These are phyloP conservation scores for Acomys russatus DNA, from an alignment of 2,797 vertebrate genomes.

Conservation along the genomic window DNA sequence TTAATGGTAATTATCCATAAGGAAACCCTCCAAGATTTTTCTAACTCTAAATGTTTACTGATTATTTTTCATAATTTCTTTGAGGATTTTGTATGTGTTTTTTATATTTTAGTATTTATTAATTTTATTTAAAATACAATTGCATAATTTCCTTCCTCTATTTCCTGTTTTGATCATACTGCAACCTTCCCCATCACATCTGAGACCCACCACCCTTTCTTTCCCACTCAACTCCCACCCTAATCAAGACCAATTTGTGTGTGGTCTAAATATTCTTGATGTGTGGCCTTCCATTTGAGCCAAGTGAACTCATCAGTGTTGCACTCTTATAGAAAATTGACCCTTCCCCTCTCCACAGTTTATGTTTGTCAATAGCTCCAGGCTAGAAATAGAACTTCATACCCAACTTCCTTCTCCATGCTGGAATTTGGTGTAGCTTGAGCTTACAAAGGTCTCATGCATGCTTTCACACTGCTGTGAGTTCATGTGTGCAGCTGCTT, in stretches of 20 bases:
- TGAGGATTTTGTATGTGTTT: not conserved
- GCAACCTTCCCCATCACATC: not conserved
- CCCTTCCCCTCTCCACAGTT: not conserved
- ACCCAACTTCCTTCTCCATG: not conserved
- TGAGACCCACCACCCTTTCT: not conserved
- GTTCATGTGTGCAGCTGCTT: not conserved
- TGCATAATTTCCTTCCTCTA: not conserved
- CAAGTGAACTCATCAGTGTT: not conserved
- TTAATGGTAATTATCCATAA: not conserved
- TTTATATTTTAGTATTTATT: not conserved
- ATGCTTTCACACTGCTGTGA: not conserved
- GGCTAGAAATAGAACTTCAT: not conserved
- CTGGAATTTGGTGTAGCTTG: not conserved
- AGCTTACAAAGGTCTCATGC: not conserved
- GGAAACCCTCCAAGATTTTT: not conserved
- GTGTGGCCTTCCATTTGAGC: not conserved
- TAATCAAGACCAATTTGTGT: not conserved
- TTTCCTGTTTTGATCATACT: not conserved
- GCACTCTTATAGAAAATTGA: not conserved
- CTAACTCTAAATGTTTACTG: not conserved
- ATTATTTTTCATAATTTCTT: not conserved
- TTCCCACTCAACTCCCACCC: not conserved
- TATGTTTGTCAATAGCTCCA: not conserved
- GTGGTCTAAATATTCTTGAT: not conserved
- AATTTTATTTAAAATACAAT: not conserved